Conservation (phyloP, 2,797 vertebrate species). For the Alauda arvensis region DNA sequence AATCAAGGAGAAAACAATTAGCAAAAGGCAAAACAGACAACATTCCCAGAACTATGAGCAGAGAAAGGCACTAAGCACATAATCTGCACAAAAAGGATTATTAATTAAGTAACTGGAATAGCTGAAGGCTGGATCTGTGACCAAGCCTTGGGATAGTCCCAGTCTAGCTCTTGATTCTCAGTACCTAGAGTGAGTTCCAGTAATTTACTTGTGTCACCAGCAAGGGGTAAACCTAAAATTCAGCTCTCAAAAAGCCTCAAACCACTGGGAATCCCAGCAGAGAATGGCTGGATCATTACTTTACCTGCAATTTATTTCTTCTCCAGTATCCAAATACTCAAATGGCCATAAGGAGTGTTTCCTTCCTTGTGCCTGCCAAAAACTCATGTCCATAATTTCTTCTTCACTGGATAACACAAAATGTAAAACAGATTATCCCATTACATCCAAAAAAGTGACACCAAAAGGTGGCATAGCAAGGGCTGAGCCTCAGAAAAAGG, state of each 20-base stretch:
- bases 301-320: background rate
- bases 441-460: too few species aligned
- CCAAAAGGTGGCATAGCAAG: background rate
- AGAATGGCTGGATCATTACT: background rate
- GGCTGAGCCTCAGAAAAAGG: background rate
- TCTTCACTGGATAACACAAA: background rate
- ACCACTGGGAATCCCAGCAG: background rate
- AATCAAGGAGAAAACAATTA: background rate
- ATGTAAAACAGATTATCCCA: background rate
- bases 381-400: rapidly evolving
- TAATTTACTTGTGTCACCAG: background rate
- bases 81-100: background rate
- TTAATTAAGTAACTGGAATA: background rate
- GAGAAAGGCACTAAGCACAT: background rate
- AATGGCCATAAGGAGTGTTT: rapidly evolving
- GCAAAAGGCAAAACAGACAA: background rate
- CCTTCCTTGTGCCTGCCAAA: background rate
- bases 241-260: background rate
- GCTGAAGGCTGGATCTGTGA: background rate
- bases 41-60: background rate
- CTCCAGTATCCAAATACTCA: background rate
- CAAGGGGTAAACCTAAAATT: background rate
- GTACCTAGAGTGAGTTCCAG: background rate
- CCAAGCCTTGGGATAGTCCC: background rate
- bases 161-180: background rate